phyloP scores from a whole-genome alignment of 1,140 invertebrate species.

The Caerostris darwini region DNA sequence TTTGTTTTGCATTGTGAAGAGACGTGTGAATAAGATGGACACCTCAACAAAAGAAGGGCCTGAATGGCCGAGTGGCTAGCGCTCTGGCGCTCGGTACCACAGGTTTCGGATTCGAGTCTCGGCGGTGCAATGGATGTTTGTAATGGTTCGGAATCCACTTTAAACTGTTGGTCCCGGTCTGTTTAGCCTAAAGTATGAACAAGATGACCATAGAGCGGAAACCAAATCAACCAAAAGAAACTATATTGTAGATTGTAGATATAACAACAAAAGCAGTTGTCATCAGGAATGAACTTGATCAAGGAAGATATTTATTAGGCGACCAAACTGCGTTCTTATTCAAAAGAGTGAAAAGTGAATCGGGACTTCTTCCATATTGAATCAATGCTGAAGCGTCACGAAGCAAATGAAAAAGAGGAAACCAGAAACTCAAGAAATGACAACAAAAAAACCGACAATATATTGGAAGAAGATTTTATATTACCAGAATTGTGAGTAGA shows the following conservation, averaged over 20 bases:
- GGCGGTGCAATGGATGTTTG: too few relatives aligned
- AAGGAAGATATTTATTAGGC: conserved; percentile 15
- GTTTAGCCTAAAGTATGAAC: too few relatives aligned
- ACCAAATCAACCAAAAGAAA: too few relatives aligned
- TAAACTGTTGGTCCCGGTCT: too few relatives aligned
- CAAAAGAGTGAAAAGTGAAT: not conserved
- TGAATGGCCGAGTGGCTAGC: too few relatives aligned
- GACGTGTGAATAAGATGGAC: too few relatives aligned
- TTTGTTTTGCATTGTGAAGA: too few relatives aligned
- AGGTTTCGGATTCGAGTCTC: too few relatives aligned
- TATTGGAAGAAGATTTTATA: not conserved
- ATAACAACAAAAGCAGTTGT: not conserved
- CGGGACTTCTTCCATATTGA: not conserved
- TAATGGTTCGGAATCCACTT: too few relatives aligned
- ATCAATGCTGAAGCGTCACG: not conserved
- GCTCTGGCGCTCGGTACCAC: too few relatives aligned
- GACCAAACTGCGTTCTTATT: not conserved
- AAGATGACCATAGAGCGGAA: too few relatives aligned
- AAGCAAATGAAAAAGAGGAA: not conserved
- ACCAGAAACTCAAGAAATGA: not conserved
- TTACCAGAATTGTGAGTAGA: not conserved
- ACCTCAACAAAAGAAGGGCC: too few relatives aligned
- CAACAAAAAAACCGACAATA: not conserved
- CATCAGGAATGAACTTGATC: not conserved
- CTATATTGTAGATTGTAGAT: not conserved